Evolutionary conservation across 2,888 invertebrate species (phyloP), one percentile per base, ranked within the genome.

Genomic region (Oasisia sp.): DNA sequence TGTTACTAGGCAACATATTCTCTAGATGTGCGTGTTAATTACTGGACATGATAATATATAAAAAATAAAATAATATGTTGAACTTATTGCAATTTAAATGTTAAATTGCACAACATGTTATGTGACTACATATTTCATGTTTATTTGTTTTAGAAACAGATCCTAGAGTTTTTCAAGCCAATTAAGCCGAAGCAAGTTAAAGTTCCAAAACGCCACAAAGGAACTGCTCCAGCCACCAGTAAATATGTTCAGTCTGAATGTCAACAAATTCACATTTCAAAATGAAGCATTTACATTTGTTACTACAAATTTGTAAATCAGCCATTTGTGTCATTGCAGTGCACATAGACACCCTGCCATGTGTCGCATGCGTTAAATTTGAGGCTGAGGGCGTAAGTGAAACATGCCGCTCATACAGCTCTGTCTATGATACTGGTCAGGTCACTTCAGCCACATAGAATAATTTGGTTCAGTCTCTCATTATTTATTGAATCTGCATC

Each of bases 121-220:
- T 27, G 19, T 74, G 74, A 27, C 74, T 74, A 7, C 27, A 74
- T 74, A 74, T 74, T 74, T 74, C n/a, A 74, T 27, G 27, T 74
- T 90, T 90, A n/a, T 8, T 45, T 90, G 19, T 44, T 90, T 90
- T 27, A 90, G 90, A 90, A 90, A 44, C 90, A 90, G 45, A 90
- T 90, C n/a, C 45, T 45, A n/a, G 45, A 44, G 90, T 90, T 90
- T 90, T 90, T 90, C 45, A 45, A 38, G 90, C 90, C 90, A 8
- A 74, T 74, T 74, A 74, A 74, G 27, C 74, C 74, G 27, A 74
- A 74, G 5, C 74, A 74, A 74, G 74, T 74, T 5, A 74, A 74
- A 74, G 27, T 74, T 27, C 74, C 74, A 27, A 74, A 7, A 74
- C 74, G 74, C 19, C 14, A 74, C 74, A 74, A 74, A 74, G 74